Base-by-base conservation (phyloP, 1,140 invertebrate species). In the Magallana gigas region DNA sequence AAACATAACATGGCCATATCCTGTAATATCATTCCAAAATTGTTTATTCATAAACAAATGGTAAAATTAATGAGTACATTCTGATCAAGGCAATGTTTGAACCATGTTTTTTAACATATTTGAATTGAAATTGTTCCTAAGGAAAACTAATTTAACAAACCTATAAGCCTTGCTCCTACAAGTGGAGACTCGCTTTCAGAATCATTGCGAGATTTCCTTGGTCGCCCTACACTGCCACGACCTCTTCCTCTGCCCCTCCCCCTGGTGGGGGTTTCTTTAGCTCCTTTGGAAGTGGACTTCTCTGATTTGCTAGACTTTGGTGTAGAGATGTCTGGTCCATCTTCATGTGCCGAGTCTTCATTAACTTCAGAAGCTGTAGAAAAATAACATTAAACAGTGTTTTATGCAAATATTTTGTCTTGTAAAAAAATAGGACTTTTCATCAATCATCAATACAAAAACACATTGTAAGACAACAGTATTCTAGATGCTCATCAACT, bases 191-290 rank as follows among this genome's bases (percentile, higher is more conserved):
- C 92, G 56, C 85, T 85, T 85, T 92, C 92, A 68, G 91, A 91
- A 90, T 92, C 92, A 89, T 91, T 93, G 82, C 88, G 89, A 87
- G 83, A 91, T 57, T 90, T 91, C 62, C 90, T 88, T 57, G 91
- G 84, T 71, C 89, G 84, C 84, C 91, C 85, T 57, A 91, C 87
- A 88, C 91, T 87, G 23, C 93, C 91, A 84, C 93, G 83, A 23
- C 92, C 91, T 29, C 91, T 57, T 8, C 90, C 91, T 48, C 92
- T 81, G 8, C 90, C 91, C 48, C 90, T 87, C 56, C 91, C 91
- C 58, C 88, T 83, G 11, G 84, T 85, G 18, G 89, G 90, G 18
- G 90, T 89, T 8, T 84, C 86, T 86, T 82, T 88, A 62, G 84
- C 68, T 64, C 56, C 23, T 76, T 57, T 68, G n/a, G 86, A 86